Conservation (phyloP, 2,113 vertebrate species). For the Microcebus lehilahytsara region DNA sequence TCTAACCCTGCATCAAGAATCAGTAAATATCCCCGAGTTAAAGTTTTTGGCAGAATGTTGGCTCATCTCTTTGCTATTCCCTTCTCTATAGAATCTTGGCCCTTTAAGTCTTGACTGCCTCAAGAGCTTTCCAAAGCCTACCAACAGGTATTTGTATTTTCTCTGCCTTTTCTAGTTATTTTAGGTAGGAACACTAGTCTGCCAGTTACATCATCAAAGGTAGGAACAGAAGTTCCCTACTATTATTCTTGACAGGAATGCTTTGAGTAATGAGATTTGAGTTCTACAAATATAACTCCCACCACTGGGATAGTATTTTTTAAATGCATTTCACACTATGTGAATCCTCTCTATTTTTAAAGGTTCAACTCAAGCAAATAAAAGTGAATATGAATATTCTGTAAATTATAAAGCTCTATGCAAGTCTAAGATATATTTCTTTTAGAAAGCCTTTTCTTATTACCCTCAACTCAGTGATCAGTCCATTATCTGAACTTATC, state of each 20-base stretch:
- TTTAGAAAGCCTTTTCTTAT: not conserved
- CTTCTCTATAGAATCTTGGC: not conserved
- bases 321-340: not conserved
- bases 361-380: constrained; percentile 35
- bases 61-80: not conserved
- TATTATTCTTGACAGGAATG: not conserved
- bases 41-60: not conserved
- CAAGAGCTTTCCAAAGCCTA: not conserved
- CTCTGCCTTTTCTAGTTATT: not conserved
- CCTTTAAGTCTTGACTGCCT: not conserved
- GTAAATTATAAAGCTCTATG: constrained; percentile 1
- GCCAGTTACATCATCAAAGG: not conserved
- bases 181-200: not conserved
- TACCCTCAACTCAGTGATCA: constrained; percentile 1
- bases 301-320: not conserved
- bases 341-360: constrained; percentile 4
- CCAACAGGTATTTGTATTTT: not conserved
- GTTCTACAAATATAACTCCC: not conserved
- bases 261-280: constrained; percentile 9
- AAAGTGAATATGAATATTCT: constrained; percentile 1
- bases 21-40: not conserved
- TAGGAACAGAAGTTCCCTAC: not conserved
- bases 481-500: not conserved
- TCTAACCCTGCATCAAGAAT: not conserved
- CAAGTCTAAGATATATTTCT: not conserved